Evolutionary conservation across 2,797 vertebrate species (phyloP).

Genomic region (Pangasius sanitwongsei): DNA sequence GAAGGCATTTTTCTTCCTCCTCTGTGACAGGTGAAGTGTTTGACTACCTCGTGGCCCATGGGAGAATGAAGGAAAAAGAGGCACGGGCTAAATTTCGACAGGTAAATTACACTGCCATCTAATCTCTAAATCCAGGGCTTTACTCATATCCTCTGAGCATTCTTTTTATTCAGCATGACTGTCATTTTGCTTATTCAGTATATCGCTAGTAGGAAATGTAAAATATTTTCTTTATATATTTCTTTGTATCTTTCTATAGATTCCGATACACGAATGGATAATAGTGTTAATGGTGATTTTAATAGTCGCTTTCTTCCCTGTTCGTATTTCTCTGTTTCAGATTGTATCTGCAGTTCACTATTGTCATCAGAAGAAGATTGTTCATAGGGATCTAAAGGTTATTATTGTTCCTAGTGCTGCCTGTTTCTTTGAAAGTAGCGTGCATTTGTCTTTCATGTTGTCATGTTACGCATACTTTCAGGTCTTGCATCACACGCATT

Average conservation of each 20-base stretch:
- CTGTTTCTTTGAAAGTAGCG: background rate
- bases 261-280: background rate
- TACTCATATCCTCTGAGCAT: background rate
- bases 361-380: constrained; percentile 94
- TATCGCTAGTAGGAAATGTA: background rate
- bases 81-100: constrained; percentile 91
- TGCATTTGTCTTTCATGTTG: background rate
- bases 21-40: constrained; percentile 87
- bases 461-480: background rate
- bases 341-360: constrained; percentile 92
- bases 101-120: constrained; percentile 65
- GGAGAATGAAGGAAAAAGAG: constrained; percentile 96
- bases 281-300: background rate
- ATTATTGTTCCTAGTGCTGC: background rate
- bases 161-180: background rate
- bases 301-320: background rate
- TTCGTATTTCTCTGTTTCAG: constrained; percentile 65
- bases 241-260: background rate
- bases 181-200: background rate
- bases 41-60: constrained; percentile 94
- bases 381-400: constrained; percentile 93
- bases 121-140: background rate
- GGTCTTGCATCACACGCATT: constrained; percentile 4
- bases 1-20: background rate
- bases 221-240: background rate